These are phyloP conservation scores for Amphipoea oculea DNA, from an alignment of 2,888 invertebrate genomes.

Conservation along the genomic window DNA sequence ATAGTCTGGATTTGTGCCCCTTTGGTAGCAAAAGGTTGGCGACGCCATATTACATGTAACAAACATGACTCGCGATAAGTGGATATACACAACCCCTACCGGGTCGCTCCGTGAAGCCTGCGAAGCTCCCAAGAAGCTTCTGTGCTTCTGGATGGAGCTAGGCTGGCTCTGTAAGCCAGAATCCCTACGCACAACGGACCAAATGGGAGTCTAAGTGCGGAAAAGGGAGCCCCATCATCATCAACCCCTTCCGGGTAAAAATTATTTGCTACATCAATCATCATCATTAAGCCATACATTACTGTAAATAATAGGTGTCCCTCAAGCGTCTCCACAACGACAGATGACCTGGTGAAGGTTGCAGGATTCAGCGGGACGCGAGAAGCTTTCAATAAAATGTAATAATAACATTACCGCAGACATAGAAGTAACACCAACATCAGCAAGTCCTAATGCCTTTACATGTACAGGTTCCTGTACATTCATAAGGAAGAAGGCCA, in stretches of 20 bases:
- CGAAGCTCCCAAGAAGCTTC: too few species aligned
- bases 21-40: background rate
- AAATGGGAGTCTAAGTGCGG: too few species aligned
- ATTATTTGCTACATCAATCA: background rate
- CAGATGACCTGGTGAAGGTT: background rate
- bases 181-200: too few species aligned
- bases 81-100: background rate
- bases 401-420: constrained; percentile 61
- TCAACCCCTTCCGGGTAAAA: background rate
- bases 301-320: background rate
- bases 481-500: constrained; percentile 70
- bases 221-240: too few species aligned
- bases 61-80: background rate
- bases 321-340: background rate
- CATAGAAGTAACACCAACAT: constrained; percentile 75
- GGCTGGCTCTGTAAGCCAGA: too few species aligned
- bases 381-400: background rate
- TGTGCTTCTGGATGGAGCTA: too few species aligned
- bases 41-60: background rate
- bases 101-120: background rate
- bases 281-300: background rate
- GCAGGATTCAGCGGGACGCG: background rate
- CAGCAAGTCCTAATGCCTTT: constrained; percentile 70
- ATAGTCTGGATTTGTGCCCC: background rate
- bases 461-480: constrained; percentile 72